These are phyloP conservation scores for Hydrocynus forskahlii DNA, from an alignment of 2,797 vertebrate species.

Conservation along the genomic window DNA sequence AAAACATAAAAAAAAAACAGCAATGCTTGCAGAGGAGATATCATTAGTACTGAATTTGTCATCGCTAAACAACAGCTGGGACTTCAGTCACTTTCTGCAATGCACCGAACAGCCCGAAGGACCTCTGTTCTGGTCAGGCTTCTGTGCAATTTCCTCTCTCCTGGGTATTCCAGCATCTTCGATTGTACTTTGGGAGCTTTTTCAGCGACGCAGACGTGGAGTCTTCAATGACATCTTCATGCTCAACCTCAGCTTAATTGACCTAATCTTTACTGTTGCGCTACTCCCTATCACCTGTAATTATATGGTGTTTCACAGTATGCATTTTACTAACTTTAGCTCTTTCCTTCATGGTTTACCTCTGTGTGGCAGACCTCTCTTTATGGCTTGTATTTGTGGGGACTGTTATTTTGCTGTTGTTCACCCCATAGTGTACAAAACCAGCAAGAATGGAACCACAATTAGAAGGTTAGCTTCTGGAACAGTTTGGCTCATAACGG, in stretches of 20 bases:
- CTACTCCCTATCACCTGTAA: constrained; percentile 48
- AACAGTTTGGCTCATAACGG: constrained; percentile 58
- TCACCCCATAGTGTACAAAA: constrained; percentile 69
- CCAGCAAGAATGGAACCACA: constrained; percentile 58
- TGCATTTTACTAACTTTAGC: rapidly evolving
- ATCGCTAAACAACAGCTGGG: background rate
- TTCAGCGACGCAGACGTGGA: constrained; percentile 16
- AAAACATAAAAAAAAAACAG: background rate
- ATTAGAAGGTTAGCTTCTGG: constrained; percentile 45
- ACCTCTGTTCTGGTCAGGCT: background rate
- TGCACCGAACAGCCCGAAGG: background rate
- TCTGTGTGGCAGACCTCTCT: constrained; percentile 65
- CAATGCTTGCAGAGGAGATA: background rate
- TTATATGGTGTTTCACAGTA: background rate
- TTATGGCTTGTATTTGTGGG: constrained; percentile 72
- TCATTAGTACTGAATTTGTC: background rate
- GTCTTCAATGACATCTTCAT: constrained; percentile 64
- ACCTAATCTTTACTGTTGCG: constrained; percentile 58
- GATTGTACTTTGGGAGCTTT: constrained; percentile 50
- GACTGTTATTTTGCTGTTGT: constrained; percentile 75
- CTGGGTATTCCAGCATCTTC: constrained; percentile 62
- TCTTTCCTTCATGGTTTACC: constrained; percentile 19
- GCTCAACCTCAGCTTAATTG: constrained; percentile 64
- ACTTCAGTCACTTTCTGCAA: background rate
- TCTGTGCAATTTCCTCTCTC: background rate